A percentile compares a stretch with the other conserved stretches of the same genome.
Evolutionary conservation across 2,888 invertebrate species (phyloP).

Genomic region (Agelastica alni): DNA sequence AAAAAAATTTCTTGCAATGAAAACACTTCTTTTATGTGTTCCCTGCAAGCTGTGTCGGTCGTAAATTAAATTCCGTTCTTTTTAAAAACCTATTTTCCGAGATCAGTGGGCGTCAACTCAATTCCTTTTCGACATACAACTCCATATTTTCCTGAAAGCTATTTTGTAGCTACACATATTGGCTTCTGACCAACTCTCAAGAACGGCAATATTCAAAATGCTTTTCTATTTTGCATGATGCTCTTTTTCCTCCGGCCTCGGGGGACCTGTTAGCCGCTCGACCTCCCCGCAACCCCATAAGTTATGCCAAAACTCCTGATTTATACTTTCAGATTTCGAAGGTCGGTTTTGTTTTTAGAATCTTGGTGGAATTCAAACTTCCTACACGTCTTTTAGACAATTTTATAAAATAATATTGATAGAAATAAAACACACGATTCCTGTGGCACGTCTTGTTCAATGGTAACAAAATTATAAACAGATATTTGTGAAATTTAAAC

Average conservation of each 20-base stretch:
- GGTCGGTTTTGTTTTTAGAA: not conserved
- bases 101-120: constrained; percentile 48
- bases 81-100: constrained; percentile 12
- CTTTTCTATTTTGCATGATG: constrained; percentile 38
- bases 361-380: not conserved
- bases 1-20: not conserved
- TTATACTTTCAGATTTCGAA: constrained; percentile 19
- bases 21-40: not conserved
- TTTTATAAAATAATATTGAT: too few relatives aligned
- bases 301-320: constrained; percentile 30
- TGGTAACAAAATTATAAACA: too few relatives aligned
- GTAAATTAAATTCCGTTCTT: constrained; percentile 5
- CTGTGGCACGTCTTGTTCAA: too few relatives aligned
- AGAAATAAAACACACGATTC: too few relatives aligned
- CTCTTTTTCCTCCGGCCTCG: constrained; percentile 10
- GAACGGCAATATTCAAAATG: constrained; percentile 45
- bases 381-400: too few relatives aligned
- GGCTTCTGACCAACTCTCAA: constrained; percentile 46
- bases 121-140: constrained; percentile 42
- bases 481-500: too few relatives aligned
- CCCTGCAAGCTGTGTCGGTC: constrained; percentile 1
- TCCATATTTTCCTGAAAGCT: constrained; percentile 56
- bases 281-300: not conserved
- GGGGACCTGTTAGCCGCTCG: constrained; percentile 30
- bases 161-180: constrained; percentile 55